Conservation (phyloP, 2,888 invertebrate genomes). For the Microplitis deprimator region DNA sequence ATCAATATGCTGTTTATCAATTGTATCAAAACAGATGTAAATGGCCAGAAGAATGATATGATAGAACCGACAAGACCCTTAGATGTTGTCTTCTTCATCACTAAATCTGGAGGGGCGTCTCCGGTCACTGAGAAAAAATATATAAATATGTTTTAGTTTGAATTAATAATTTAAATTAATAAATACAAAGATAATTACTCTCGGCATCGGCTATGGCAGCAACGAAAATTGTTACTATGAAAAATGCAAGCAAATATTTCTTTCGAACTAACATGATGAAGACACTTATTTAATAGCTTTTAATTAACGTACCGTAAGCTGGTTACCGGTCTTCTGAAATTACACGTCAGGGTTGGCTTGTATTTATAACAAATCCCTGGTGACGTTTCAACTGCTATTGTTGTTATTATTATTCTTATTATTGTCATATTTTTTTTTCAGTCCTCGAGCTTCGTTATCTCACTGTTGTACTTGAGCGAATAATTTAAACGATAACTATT, state of each 20-base stretch:
- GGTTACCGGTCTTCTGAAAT: constrained; percentile 28
- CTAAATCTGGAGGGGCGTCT: background rate
- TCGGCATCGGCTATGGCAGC: constrained; percentile 6
- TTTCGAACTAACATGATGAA: constrained; percentile 32
- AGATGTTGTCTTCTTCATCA: constrained; percentile 17
- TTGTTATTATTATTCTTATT: background rate
- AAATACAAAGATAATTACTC: constrained; percentile 18
- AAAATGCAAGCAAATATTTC: constrained; percentile 28
- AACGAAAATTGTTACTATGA: constrained; percentile 4
- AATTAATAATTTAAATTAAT: too few species aligned
- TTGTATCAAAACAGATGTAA: constrained; percentile 36
- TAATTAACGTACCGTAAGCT: constrained; percentile 1
- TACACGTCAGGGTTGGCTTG: background rate
- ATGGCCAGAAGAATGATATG: constrained; percentile 24
- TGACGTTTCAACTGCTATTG: background rate
- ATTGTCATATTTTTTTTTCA: background rate
- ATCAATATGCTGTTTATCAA: constrained; percentile 45
- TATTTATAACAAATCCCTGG: background rate
- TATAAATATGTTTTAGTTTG: background rate
- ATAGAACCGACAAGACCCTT: constrained; percentile 47
- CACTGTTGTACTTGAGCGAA: background rate
- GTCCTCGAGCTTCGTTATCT: background rate
- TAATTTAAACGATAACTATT: background rate
- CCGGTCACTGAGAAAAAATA: background rate
- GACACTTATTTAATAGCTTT: constrained; percentile 11